Percentiles rank a stretch among this genome's conserved stretches.
These are phyloP conservation scores for Stegodyphus mimosarum DNA, from an alignment of 1,140 invertebrate species.

Conservation along the genomic window DNA sequence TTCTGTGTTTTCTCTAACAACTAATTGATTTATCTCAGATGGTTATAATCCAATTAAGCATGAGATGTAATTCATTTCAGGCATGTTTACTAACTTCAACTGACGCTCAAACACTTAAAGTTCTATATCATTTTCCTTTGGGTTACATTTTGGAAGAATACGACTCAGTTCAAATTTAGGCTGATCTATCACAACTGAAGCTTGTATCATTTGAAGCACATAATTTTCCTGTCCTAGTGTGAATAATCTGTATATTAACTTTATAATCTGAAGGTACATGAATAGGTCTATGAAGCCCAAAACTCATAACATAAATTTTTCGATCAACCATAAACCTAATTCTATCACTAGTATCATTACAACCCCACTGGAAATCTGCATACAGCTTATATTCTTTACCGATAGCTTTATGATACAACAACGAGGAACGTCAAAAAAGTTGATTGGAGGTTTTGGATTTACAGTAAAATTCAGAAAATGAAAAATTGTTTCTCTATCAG, in stretches of 20 bases:
- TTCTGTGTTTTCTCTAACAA: too few species aligned
- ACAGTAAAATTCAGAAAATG: constrained; percentile 86
- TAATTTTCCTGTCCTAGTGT: constrained; percentile 80
- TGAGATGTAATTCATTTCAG: too few species aligned
- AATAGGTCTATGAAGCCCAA: constrained; percentile 88
- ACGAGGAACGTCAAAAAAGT: constrained; percentile 79
- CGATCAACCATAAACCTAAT: constrained; percentile 87
- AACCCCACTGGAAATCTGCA: constrained; percentile 88
- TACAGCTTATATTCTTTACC: constrained; percentile 85
- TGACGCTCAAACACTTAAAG: too few species aligned
- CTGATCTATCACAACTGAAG: constrained; percentile 84
- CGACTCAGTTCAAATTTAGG: constrained; percentile 65
- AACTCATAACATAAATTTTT: constrained; percentile 86
- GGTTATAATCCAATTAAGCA: too few species aligned
- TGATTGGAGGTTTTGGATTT: constrained; percentile 78
- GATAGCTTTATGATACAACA: constrained; percentile 85
- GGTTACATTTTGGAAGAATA: too few species aligned
- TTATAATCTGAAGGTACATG: constrained; percentile 85
- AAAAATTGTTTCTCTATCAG: constrained; percentile 80
- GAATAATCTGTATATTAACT: constrained; percentile 82
- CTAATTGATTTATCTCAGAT: too few species aligned
- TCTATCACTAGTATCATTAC: constrained; percentile 85
- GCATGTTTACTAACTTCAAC: too few species aligned
- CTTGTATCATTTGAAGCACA: constrained; percentile 81
- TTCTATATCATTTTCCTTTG: too few species aligned